phyloP scores from a whole-genome alignment of 2,113 vertebrate genomes.

The Plestiodon gilberti region DNA sequence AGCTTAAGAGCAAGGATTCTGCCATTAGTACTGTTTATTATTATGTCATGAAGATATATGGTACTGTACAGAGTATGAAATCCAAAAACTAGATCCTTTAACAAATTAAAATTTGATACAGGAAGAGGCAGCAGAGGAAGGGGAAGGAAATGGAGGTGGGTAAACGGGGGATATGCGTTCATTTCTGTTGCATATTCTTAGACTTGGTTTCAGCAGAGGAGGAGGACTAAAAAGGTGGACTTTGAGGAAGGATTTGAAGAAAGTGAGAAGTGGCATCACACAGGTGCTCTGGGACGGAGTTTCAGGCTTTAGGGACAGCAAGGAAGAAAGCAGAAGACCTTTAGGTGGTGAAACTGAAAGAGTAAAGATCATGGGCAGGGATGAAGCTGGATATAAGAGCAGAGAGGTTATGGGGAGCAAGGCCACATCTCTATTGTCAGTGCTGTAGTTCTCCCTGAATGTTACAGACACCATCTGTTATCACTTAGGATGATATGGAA shows the following conservation, averaged over 20 bases:
- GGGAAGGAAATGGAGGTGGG: background rate
- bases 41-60: background rate
- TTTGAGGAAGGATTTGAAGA: background rate
- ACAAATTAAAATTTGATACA: background rate
- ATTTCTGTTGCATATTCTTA: background rate
- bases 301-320: background rate
- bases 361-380: too few relatives aligned
- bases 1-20: background rate
- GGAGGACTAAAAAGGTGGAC: background rate
- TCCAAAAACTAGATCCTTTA: background rate
- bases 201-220: background rate
- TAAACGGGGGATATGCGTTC: background rate
- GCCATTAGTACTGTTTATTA: background rate
- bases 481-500: constrained; percentile 90
- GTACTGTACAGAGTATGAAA: background rate
- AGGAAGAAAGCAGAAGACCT: background rate
- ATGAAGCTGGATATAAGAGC: background rate
- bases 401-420: background rate
- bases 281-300: background rate
- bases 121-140: background rate
- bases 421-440: background rate
- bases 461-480: background rate
- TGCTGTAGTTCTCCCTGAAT: background rate
- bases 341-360: background rate
- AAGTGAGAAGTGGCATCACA: background rate